Evolutionary conservation across 2,888 invertebrate species (phyloP).

Genomic region (Plagodis dolabraria): DNA sequence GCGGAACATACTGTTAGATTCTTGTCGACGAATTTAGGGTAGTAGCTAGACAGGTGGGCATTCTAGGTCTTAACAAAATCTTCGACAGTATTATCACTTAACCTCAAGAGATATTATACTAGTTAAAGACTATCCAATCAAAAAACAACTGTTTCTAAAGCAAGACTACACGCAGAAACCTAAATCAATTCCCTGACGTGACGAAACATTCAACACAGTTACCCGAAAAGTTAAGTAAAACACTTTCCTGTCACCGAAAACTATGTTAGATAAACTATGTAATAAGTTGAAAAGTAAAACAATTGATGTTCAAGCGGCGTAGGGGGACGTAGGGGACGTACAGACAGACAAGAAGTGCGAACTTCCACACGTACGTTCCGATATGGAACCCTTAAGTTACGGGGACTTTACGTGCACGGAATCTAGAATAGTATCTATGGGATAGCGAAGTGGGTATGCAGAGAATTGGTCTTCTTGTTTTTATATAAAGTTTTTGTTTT

Average conservation of each 20-base stretch:
- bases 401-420: conserved; percentile 30
- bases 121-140: too few relatives aligned
- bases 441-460: background rate
- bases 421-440: conserved; percentile 24
- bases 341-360: conserved; percentile 39
- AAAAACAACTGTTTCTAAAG: too few relatives aligned
- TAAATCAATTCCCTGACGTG: background rate
- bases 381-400: conserved; percentile 40
- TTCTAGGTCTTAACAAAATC: too few relatives aligned
- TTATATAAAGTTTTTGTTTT: too few relatives aligned
- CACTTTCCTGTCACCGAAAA: conserved; percentile 15
- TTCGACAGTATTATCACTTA: too few relatives aligned
- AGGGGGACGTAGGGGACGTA: conserved; percentile 18
- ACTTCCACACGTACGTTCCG: conserved; percentile 30
- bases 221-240: conserved; percentile 8
- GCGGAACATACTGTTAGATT: too few relatives aligned
- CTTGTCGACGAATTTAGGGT: too few relatives aligned
- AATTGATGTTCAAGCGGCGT: conserved; percentile 27
- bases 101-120: too few relatives aligned
- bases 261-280: conserved; percentile 24
- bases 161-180: too few relatives aligned
- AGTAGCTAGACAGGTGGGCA: too few relatives aligned
- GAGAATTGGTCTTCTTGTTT: conserved; percentile 20
- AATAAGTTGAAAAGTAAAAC: conserved; percentile 33
- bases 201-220: conserved; percentile 5